Conservation (phyloP, 2,113 vertebrate genomes). For the Zapornia atra region DNA sequence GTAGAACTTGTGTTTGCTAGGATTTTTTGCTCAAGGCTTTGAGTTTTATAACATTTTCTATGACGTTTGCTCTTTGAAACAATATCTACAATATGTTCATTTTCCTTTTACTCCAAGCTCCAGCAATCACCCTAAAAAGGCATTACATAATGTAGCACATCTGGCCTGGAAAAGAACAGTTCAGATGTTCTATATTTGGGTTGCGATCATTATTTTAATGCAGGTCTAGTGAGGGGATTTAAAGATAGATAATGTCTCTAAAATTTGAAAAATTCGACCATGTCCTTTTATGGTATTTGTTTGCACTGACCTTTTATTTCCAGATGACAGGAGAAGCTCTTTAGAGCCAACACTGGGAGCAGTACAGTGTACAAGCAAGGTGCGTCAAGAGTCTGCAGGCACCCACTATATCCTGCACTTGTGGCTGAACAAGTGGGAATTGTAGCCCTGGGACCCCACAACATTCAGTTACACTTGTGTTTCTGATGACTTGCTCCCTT, state of each 20-base stretch:
- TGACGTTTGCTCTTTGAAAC: neutral
- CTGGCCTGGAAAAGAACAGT: constrained; percentile 48
- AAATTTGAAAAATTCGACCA: neutral
- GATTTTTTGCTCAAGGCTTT: constrained; percentile 36
- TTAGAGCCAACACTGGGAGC: neutral
- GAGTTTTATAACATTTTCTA: constrained; percentile 37
- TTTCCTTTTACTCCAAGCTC: constrained; percentile 24
- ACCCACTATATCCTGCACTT: neutral
- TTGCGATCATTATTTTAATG: constrained; percentile 37
- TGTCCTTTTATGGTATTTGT: constrained; percentile 3
- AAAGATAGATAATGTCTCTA: neutral
- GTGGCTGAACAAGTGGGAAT: neutral
- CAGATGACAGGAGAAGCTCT: neutral
- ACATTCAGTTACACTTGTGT: neutral
- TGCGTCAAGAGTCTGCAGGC: neutral
- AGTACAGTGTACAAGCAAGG: neutral
- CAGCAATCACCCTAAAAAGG: constrained; percentile 45
- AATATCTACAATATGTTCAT: constrained; percentile 6
- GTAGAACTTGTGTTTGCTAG: neutral
- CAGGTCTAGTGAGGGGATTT: neutral
- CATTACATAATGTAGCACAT: constrained; percentile 45
- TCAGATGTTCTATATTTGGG: constrained; percentile 17
- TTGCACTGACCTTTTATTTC: constrained; percentile 10
- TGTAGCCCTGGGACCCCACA: neutral
- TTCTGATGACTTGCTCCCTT: neutral